These are phyloP conservation scores for Symphodus melops DNA, from an alignment of 2,113 vertebrate species.

Conservation along the genomic window DNA sequence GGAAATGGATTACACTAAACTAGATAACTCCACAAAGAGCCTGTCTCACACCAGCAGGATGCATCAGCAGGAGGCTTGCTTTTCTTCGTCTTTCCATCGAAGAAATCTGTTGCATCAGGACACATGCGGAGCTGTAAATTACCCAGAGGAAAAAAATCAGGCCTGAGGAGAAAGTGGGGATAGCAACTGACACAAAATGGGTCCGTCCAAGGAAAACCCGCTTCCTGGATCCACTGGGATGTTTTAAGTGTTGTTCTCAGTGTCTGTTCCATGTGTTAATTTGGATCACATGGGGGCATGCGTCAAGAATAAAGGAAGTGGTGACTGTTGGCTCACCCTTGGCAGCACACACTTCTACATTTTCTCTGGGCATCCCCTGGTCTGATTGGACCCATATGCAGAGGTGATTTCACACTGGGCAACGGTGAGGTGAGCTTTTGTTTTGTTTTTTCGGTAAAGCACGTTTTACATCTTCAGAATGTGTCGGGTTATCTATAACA, in stretches of 20 bases:
- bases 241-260: constrained; percentile 26
- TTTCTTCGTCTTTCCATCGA: constrained; percentile 63
- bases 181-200: constrained; percentile 35
- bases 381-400: constrained; percentile 73
- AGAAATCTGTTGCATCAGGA: constrained; percentile 55
- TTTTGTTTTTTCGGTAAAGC: constrained; percentile 35
- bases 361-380: constrained; percentile 53
- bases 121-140: constrained; percentile 48
- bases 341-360: constrained; percentile 35
- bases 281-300: constrained; percentile 56
- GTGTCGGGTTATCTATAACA: constrained; percentile 14
- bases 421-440: constrained; percentile 40
- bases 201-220: constrained; percentile 30
- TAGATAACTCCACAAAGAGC: constrained; percentile 49
- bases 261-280: constrained; percentile 59
- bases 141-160: constrained; percentile 27
- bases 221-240: constrained; percentile 51
- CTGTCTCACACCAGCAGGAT: constrained; percentile 34
- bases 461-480: constrained; percentile 34
- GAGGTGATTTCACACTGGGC: constrained; percentile 49
- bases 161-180: constrained; percentile 31
- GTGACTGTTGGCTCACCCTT: constrained; percentile 58
- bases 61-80: constrained; percentile 30
- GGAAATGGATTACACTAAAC: constrained; percentile 34
- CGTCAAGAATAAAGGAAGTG: constrained; percentile 38